Evolutionary conservation across 1,140 invertebrate species (phyloP), one percentile per base, ranked within the genome.

Genomic region (Xylocopa sonorina): DNA sequence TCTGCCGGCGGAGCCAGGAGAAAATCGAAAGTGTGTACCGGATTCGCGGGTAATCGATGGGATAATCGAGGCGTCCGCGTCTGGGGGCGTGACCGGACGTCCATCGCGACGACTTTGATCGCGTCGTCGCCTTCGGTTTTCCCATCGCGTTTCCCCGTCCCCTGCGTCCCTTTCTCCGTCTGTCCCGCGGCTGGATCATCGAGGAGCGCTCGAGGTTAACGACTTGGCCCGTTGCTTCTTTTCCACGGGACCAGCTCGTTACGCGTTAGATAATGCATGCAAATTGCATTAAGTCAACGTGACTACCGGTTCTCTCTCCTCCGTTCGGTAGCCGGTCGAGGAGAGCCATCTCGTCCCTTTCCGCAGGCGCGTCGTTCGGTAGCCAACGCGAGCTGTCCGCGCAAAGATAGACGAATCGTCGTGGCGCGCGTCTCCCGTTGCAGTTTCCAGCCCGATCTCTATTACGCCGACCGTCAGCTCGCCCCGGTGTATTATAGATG

Each of bases 201-300:
- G 41, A 10, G 24, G 18, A 24, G 64, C 43, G 29, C 46, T 41
- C 53, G 63, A 24, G 63, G 81, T 84, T 83, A 83, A 84, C 60
- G 81, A 83, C 76, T 74, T 6, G 24, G 50, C 38, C 48, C 43
- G 46, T 73, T 71, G 57, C 69, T 71, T 75, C 67, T 66, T 24
- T 51, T 73, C 51, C 55, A 43, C 34, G 51, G 43, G 41, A 29
- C 63, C 38, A 53, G 57, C 81, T 87, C 83, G 88, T 90, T 89
- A 86, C 84, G 72, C 86, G 84, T 88, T 87, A 87, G 88, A 87
- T 90, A 89, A 90, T 89, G 83, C 88, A 90, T 90, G 89, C 86
- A 90, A 88, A 90, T 90, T 90, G 85, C 85, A 69, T 88, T 83
- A 88, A 84, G 77, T 81, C 83, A 87, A 83, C 85, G 80, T 85